Conservation (phyloP, 2,113 vertebrate genomes). For the Ptyas mucosa region DNA sequence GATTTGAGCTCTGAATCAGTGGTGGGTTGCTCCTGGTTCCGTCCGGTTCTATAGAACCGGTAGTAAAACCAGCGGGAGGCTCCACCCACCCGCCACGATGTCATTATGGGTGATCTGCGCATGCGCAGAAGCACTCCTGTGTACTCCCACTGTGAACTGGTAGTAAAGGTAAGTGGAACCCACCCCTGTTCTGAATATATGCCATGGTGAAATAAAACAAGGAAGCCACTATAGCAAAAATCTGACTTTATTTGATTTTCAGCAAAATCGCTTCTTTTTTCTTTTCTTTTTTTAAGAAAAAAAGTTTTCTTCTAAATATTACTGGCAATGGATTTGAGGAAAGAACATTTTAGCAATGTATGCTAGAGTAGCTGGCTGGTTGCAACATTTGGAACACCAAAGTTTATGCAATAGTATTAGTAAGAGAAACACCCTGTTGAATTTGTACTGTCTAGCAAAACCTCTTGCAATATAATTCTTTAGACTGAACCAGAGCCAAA, state of each 20-base stretch:
- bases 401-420: conserved; percentile 9
- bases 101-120: no score
- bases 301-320: neutral
- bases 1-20: neutral
- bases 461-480: conserved; percentile 11
- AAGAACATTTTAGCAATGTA: neutral
- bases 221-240: neutral
- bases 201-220: neutral
- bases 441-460: neutral
- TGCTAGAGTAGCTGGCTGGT: neutral
- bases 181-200: neutral
- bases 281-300: neutral
- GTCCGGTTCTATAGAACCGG: no score
- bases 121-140: no score
- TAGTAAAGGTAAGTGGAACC: no score
- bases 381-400: conserved; percentile 6
- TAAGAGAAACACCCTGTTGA: conserved; percentile 14
- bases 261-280: neutral
- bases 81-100: no score
- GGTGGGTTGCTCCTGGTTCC: no score
- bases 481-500: conserved; percentile 18
- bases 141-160: no score
- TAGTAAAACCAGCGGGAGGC: no score
- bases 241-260: neutral
- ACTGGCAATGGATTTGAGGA: neutral